Base-by-base conservation (phyloP, 2,113 vertebrate species). In the Turdus rufiventris region DNA sequence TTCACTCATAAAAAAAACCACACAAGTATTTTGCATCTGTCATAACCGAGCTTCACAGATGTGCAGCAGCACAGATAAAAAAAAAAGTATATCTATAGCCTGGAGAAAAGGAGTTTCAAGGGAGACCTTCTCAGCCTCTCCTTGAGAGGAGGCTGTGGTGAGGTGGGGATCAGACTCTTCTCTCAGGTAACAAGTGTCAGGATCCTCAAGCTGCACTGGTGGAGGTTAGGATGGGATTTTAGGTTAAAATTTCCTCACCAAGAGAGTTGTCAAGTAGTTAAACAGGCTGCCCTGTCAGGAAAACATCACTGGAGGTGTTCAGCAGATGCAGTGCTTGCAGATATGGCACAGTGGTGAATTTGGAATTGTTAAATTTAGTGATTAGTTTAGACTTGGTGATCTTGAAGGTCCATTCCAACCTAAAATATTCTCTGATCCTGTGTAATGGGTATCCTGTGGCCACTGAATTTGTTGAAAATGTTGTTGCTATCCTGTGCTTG, bases 21-120 rank as follows among this genome's bases (percentile, higher is more conserved):
- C 40, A 43, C 36, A 97, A 88, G 91, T 94, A 95, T 96, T 96
- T 95, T 91, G 90, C 95, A 85, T 95, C 83, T 92, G 90, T 93
- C 88, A 94, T 62, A 77, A 36, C 24, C 2, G 56, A 80, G 18
- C 61, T 74, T 94, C 56, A 28, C 79, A 96, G 93, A 92, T 88
- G 91, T 79, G 62, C 58, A 91, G 70, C 24, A 56, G n/a, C 28
- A 66, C 73, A 74, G 73, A 85, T 85, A 65, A 47, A 34, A 34
- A 54, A 42, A 40, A 31, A 56, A 34, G 5, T 10, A n/a, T n/a
- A n/a, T n/a, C n/a, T n/a, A n/a, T n/a, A 48, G 6, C 17, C 7
- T 18, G 31, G 20, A 31, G 48, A 56, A 87, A 56, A 79, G 25
- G 34, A 56, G 57, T 4, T 56, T 42, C 17, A 68, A 45, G 12